A percentile compares a stretch with the other conserved stretches of the same genome.
phyloP scores from a whole-genome alignment of 2,888 invertebrate genomes.

The Aelia acuminata region DNA sequence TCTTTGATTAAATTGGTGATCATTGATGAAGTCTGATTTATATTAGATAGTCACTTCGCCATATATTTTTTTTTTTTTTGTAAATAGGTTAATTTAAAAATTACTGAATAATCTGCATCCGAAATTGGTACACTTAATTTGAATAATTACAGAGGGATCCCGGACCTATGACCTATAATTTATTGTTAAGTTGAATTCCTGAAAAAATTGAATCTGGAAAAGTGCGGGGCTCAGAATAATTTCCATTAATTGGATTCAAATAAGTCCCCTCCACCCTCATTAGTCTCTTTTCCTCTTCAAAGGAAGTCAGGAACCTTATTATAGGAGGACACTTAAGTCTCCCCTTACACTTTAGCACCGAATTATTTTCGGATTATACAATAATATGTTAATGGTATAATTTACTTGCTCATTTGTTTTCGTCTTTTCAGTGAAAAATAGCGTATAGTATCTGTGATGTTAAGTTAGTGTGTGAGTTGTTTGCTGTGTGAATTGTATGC shows the following conservation, averaged over 20 bases:
- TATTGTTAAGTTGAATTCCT: not conserved
- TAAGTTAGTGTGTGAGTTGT: no score
- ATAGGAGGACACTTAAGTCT: not conserved
- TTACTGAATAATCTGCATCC: no score
- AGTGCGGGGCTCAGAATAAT: not conserved
- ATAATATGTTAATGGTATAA: not conserved
- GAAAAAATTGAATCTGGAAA: not conserved
- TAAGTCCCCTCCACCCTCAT: not conserved
- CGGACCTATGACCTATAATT: not conserved
- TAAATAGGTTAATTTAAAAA: no score
- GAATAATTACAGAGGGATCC: not conserved
- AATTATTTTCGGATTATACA: not conserved
- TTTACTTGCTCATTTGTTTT: not conserved
- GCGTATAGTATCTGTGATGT: no score
- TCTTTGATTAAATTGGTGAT: no score
- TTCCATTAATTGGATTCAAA: constrained; percentile 36
- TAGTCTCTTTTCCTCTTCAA: not conserved
- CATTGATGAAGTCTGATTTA: no score
- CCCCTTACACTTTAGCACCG: not conserved
- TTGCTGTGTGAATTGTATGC: no score
- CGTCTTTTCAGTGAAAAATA: not conserved
- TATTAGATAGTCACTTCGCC: no score
- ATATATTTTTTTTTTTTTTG: no score
- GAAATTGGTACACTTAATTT: no score
- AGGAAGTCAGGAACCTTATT: not conserved